Percentiles rank a stretch among this genome's conserved stretches.
Evolutionary conservation across 2,797 vertebrate species (phyloP).

Genomic region (Streptopelia turtur): DNA sequence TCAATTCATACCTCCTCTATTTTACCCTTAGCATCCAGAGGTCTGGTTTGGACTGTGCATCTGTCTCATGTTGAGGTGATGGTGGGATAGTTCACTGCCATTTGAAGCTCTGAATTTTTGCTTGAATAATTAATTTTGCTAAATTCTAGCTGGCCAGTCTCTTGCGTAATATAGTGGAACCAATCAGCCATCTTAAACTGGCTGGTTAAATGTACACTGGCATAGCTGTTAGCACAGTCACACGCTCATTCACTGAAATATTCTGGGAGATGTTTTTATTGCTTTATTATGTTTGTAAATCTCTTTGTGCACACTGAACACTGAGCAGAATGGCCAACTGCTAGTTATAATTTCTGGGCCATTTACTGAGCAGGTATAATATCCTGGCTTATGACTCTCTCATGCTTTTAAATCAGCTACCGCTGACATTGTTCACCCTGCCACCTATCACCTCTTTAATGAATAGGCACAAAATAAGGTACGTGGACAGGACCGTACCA

Average conservation of each 20-base stretch:
- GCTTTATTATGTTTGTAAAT: constrained; percentile 61
- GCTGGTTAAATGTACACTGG: background rate
- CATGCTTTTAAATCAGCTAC: constrained; percentile 23
- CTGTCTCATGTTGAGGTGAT: background rate
- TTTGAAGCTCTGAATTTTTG: constrained; percentile 15
- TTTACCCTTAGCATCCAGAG: background rate
- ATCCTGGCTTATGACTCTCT: background rate
- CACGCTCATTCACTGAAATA: constrained; percentile 13
- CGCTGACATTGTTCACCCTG: constrained; percentile 16
- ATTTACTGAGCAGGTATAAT: constrained; percentile 32
- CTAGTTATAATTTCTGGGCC: constrained; percentile 1
- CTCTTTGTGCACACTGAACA: constrained; percentile 28
- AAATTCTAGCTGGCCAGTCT: constrained; percentile 45
- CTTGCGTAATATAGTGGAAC: constrained; percentile 58
- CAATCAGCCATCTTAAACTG: constrained; percentile 41
- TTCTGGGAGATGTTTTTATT: constrained; percentile 56
- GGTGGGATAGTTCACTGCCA: background rate
- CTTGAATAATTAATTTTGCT: constrained; percentile 34
- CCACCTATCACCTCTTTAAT: constrained; percentile 30
- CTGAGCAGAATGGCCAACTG: constrained; percentile 12
- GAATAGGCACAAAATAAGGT: constrained; percentile 6
- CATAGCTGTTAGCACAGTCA: constrained; percentile 29
- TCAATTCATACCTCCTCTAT: background rate
- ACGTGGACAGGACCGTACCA: background rate
- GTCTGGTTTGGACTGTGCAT: background rate